phyloP scores from a whole-genome alignment of 2,888 invertebrate species.

The Lathronympha strigana region DNA sequence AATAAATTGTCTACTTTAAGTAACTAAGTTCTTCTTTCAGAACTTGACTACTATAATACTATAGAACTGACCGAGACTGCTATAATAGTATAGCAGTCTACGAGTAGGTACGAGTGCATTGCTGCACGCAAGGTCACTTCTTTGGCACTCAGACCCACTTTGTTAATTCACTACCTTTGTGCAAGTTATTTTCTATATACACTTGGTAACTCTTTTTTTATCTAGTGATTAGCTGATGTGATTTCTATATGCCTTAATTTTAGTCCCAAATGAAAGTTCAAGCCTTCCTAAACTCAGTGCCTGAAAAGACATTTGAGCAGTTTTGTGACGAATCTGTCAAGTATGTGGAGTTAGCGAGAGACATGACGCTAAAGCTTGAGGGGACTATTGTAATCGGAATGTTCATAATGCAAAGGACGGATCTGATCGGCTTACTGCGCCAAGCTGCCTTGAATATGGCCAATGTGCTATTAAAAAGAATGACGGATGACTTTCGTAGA shows the following conservation, averaged over 20 bases:
- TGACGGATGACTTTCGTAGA: conserved; percentile 91
- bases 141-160: too few relatives aligned
- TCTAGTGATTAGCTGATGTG: neutral
- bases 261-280: conserved; percentile 86
- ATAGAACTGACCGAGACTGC: too few relatives aligned
- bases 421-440: conserved; percentile 89
- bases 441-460: conserved; percentile 87
- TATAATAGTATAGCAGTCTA: too few relatives aligned
- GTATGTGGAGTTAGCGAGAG: conserved; percentile 85
- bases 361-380: conserved; percentile 84
- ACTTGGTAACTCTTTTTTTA: too few relatives aligned
- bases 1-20: too few relatives aligned
- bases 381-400: conserved; percentile 91
- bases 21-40: too few relatives aligned
- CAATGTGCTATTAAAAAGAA: conserved; percentile 87
- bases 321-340: conserved; percentile 85
- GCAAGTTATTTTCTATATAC: too few relatives aligned
- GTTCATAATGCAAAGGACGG: conserved; percentile 92
- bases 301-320: conserved; percentile 85
- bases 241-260: conserved; percentile 1
- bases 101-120: too few relatives aligned
- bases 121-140: too few relatives aligned
- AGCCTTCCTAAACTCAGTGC: conserved; percentile 86
- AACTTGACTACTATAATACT: too few relatives aligned
- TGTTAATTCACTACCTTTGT: too few relatives aligned